These are phyloP conservation scores for Ictidomys tridecemlineatus DNA, from an alignment of 2,113 vertebrate species.

Conservation along the genomic window DNA sequence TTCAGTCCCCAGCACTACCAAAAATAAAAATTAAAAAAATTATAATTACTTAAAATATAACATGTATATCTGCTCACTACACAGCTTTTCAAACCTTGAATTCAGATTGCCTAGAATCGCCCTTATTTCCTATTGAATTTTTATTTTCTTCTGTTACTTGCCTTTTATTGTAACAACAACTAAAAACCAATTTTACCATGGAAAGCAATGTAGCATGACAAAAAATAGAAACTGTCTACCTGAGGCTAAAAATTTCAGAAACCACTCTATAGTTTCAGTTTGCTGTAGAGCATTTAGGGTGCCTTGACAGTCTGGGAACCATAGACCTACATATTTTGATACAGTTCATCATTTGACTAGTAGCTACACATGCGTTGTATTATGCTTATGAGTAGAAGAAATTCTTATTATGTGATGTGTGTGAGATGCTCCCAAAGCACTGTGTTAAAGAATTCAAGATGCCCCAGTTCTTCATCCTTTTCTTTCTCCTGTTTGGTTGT, in stretches of 20 bases:
- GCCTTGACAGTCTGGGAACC: background rate
- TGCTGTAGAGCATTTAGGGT: background rate
- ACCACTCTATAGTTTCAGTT: background rate
- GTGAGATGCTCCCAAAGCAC: background rate
- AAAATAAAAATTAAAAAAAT: background rate
- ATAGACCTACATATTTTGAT: background rate
- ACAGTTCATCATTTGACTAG: background rate
- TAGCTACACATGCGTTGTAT: background rate
- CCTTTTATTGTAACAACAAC: background rate
- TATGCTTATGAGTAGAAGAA: background rate
- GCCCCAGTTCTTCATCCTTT: background rate
- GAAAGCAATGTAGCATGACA: background rate
- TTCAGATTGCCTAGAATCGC: background rate
- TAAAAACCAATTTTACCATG: background rate
- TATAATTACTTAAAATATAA: background rate
- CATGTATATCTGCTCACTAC: background rate
- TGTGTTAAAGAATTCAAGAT: background rate
- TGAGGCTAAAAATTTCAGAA: background rate
- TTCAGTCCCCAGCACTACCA: background rate
- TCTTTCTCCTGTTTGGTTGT: background rate
- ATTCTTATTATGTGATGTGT: background rate
- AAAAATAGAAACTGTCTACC: background rate
- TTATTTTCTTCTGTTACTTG: background rate
- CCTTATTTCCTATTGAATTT: background rate
- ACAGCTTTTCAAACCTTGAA: background rate